A percentile compares a stretch with the other conserved stretches of the same genome.
Conservation (phyloP, 1,140 invertebrate species). For the Drosophila rufa region DNA sequence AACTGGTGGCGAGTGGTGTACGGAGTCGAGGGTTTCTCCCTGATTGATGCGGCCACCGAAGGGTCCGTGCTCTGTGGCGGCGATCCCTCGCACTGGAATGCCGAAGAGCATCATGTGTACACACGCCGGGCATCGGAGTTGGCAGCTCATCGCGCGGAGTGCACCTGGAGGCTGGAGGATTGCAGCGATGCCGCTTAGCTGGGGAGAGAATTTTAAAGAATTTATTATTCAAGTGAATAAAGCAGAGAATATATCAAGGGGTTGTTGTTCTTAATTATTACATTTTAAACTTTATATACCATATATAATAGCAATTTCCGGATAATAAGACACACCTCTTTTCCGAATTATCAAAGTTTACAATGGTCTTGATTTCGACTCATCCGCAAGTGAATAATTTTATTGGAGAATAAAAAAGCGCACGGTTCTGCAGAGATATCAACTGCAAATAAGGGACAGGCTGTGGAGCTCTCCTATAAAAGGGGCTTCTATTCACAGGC, state of each 20-base stretch:
- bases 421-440: constrained; percentile 60
- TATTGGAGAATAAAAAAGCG: constrained; percentile 34
- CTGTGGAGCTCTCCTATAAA: constrained; percentile 38
- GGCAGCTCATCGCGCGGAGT: constrained; percentile 43
- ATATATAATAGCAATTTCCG: background rate
- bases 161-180: constrained; percentile 71
- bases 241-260: background rate
- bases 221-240: background rate
- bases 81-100: constrained; percentile 57
- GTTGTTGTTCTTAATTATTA: background rate
- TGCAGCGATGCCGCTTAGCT: constrained; percentile 61
- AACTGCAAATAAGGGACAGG: constrained; percentile 55
- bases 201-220: background rate
- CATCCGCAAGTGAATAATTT: constrained; percentile 19
- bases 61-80: constrained; percentile 66
- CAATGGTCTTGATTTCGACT: constrained; percentile 7
- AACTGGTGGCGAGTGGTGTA: constrained; percentile 55
- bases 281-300: background rate
- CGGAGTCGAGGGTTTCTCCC: constrained; percentile 31
- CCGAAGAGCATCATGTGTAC: constrained; percentile 65
- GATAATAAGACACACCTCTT: background rate
- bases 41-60: constrained; percentile 50
- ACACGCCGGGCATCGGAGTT: constrained; percentile 53
- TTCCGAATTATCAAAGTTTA: constrained; percentile 14
- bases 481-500: background rate